Evolutionary conservation across 2,888 invertebrate species (phyloP).

Genomic region (Pammene fasciana): DNA sequence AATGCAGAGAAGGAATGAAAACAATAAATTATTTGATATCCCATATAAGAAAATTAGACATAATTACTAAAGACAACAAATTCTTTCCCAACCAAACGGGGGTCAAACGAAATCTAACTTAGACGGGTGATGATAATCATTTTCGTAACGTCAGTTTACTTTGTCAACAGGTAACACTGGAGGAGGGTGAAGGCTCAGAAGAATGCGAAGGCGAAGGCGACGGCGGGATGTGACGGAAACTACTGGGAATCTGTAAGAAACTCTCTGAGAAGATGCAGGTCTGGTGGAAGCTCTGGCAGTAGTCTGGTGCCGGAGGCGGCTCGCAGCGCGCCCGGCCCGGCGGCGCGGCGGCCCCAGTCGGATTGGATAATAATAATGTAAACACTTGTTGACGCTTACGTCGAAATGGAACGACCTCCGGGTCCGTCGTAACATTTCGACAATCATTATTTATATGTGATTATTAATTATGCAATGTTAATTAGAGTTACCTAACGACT

Average conservation of each 20-base stretch:
- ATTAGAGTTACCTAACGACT: conserved; percentile 81
- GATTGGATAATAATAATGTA: conserved; percentile 66
- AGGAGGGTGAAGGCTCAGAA: conserved; percentile 90
- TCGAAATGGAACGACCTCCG: conserved; percentile 74
- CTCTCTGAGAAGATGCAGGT: conserved; percentile 94
- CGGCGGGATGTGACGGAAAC: conserved; percentile 96
- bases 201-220: conserved; percentile 82
- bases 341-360: conserved; percentile 39
- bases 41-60: no score
- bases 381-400: conserved; percentile 80
- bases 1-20: no score
- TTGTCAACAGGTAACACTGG: conserved; percentile 88
- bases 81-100: no score
- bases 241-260: conserved; percentile 94
- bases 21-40: no score
- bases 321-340: conserved; percentile 50
- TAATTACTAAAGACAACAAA: neutral
- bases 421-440: conserved; percentile 76
- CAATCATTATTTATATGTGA: conserved; percentile 77
- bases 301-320: conserved; percentile 45
- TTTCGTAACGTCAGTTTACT: conserved; percentile 8
- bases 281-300: conserved; percentile 93
- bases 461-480: conserved; percentile 75
- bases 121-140: neutral
- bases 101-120: no score